phyloP scores from a whole-genome alignment of 2,888 invertebrate species.

The Pardosa pseudoannulata region DNA sequence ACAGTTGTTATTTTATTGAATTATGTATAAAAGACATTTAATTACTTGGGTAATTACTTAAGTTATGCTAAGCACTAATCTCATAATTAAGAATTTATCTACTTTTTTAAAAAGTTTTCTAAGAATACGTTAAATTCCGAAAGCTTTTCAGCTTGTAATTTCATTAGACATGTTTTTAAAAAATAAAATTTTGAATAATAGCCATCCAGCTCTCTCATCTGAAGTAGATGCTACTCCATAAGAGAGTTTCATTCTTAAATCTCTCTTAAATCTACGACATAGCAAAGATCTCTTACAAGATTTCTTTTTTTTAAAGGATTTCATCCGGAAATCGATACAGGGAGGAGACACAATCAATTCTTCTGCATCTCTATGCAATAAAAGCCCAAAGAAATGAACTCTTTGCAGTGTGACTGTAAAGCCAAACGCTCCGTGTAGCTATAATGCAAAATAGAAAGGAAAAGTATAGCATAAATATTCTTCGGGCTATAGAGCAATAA shows the following conservation, averaged over 20 bases:
- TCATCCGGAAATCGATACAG: slow-evolving; percentile 44
- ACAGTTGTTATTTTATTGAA: no score
- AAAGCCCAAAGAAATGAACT: slow-evolving; percentile 58
- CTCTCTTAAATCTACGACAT: not conserved
- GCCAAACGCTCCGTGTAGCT: slow-evolving; percentile 16
- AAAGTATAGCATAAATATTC: no score
- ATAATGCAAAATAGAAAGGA: not conserved
- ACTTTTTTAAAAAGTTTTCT: no score
- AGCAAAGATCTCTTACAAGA: not conserved
- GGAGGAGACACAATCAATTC: slow-evolving; percentile 59
- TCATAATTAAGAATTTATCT: no score
- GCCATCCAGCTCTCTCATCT: not conserved
- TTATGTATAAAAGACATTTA: no score
- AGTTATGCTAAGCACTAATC: no score
- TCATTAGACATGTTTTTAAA: no score
- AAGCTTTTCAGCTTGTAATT: no score
- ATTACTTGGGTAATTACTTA: no score
- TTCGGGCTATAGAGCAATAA: no score
- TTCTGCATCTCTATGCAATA: slow-evolving; percentile 55
- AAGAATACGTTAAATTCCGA: no score
- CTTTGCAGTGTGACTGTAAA: slow-evolving; percentile 18
- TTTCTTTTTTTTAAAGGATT: slow-evolving; percentile 19
- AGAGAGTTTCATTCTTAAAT: not conserved
- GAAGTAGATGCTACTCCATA: not conserved
- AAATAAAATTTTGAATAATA: not conserved